Evolutionary conservation across 2,797 vertebrate genomes (phyloP), one percentile per base, ranked within the genome.

Genomic region (Alfaro cultratus): DNA sequence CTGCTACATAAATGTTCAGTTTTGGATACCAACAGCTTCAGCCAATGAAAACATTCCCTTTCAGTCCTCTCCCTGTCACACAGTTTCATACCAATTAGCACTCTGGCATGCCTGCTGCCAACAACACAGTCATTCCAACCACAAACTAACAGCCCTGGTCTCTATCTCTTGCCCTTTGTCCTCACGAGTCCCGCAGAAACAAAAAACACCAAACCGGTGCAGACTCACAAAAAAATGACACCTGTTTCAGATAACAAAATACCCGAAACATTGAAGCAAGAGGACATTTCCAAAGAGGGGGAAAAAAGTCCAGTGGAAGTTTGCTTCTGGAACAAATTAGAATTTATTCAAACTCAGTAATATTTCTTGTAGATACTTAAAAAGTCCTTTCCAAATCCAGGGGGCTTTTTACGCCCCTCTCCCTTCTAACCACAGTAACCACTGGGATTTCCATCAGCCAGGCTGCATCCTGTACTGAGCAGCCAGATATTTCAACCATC

Each of bases 371-470:
- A 93, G 92, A 90, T 90, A 93, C 92, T 95, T 94, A 93, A 93
- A 94, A 94, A 92, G 90, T 88, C 85, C 88, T 92, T 91, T 91
- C 86, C 85, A 94, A 93, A 93, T 94, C 86, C 88, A 86, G 89
- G 92, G 93, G 91, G 86, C 88, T 90, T 92, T 90, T 89, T 93
- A 93, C 83, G 71, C 90, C 90, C 89, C 91, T 92, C 86, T 89
- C 87, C 78, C 79, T 74, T 57, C 85, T 88, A 92, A 95, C 95
- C 95, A 86, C 94, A 92, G 73, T 84, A 91, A 95, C 95, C 95
- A 94, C 94, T 95, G 90, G 94, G 95, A 94, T 92, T 94, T 95
- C 92, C 91, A 95, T 93, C 93, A 93, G 89, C 89, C 77, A 83
- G 88, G 80, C 92, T 93, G 90, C 90, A 94, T 93, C 94, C 95